Percentiles rank a stretch among this genome's conserved stretches.
phyloP scores from a whole-genome alignment of 1,140 invertebrate genomes.

The Capitella teleta region DNA sequence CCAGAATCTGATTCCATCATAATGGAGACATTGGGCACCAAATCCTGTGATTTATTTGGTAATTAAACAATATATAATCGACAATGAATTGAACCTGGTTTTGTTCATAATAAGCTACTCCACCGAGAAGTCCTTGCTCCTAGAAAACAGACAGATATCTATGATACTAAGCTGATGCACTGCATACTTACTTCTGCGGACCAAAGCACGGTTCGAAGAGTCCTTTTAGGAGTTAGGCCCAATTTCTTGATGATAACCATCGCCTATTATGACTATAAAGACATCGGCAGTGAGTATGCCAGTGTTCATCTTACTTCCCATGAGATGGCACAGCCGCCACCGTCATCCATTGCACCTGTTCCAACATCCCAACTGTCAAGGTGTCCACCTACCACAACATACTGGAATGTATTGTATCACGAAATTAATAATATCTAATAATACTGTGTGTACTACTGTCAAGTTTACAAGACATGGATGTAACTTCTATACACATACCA shows the following conservation, averaged over 20 bases:
- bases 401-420: conserved; percentile 17
- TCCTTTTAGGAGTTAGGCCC: conserved; percentile 56
- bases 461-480: too few species aligned
- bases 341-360: conserved; percentile 78
- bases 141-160: not conserved
- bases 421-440: too few species aligned
- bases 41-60: not conserved
- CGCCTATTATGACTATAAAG: too few species aligned
- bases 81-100: too few species aligned
- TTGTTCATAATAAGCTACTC: not conserved
- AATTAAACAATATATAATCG: too few species aligned
- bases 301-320: too few species aligned
- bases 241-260: conserved; percentile 58
- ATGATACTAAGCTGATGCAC: too few species aligned
- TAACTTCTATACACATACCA: too few species aligned
- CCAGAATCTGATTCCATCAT: not conserved
- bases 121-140: not conserved
- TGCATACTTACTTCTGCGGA: conserved; percentile 62
- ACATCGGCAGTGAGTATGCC: too few species aligned
- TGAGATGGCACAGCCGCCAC: conserved; percentile 64
- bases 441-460: too few species aligned
- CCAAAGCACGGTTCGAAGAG: conserved; percentile 65
- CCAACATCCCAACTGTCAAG: conserved; percentile 86
- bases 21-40: not conserved
- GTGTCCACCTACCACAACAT: conserved; percentile 72